These are phyloP conservation scores for Temnothorax rugatulus DNA, from an alignment of 2,888 invertebrate genomes.

Conservation along the genomic window DNA sequence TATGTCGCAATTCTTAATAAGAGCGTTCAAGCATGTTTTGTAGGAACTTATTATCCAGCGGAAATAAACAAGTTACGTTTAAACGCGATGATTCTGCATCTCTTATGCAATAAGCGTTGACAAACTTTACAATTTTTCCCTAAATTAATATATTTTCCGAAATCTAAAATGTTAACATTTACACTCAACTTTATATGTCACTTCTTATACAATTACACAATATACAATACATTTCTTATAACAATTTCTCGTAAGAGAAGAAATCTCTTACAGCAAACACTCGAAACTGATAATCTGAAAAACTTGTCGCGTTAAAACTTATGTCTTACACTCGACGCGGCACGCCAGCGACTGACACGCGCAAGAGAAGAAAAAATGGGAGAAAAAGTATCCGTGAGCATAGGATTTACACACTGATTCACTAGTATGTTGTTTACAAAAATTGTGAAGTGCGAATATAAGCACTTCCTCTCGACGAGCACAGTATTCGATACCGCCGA, in stretches of 20 bases:
- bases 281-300: neutral
- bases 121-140: neutral
- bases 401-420: slow-evolving; percentile 26
- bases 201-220: too few species aligned
- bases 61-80: neutral
- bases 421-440: neutral
- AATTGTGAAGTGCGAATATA: neutral
- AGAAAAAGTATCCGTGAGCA: neutral
- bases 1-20: neutral
- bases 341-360: neutral
- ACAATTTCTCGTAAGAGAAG: neutral
- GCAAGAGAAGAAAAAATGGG: neutral
- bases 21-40: neutral
- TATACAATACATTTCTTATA: neutral
- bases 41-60: neutral
- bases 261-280: neutral
- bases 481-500: neutral
- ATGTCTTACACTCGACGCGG: neutral
- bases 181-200: neutral
- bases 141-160: neutral
- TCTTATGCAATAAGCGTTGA: neutral
- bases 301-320: neutral
- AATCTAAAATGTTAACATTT: neutral
- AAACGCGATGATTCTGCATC: slow-evolving; percentile 2
- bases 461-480: neutral